Evolutionary conservation across 2,113 vertebrate genomes (phyloP), one percentile per base, ranked within the genome.

Genomic region (Tragelaphus strepsiceros): DNA sequence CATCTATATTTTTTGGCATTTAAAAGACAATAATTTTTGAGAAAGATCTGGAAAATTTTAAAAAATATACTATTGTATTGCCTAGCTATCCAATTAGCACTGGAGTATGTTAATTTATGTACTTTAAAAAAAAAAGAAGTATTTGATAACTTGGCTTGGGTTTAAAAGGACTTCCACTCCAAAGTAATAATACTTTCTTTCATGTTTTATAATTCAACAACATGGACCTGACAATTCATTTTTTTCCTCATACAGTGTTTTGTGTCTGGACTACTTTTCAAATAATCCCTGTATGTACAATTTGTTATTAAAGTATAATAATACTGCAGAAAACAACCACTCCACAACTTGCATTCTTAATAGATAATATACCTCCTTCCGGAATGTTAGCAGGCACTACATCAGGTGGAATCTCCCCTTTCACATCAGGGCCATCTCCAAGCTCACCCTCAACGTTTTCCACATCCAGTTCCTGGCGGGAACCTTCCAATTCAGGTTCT

Each of bases 181-280:
- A 87, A 89, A 95, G 59, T 64, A 90, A 83, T 96, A 82, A 89
- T n/a, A 49, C 30, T 86, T 87, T 8, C 35, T 86, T 87, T 8
- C 53, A 77, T 83, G 49, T 93, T 96, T 97, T 61, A 49, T 51
- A 87, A 90, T 85, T 95, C 81, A 87, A 86, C 67, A 86, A 62
- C 15, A 83, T 30, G 51, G 28, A 24, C 96, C 39, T 83, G 61
- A 59, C 17, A 56, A 85, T 80, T 74, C 1, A 43, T 74, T 88
- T 30, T 91, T n/a, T 67, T 28, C 71, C 90, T 62, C 77, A 93
- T 83, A 49, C 53, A 95, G 28, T 54, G 77, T 78, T 67, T 93
- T 11, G n/a, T 53, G 5, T 61, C 53, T 81, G 19, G 61, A 81
- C 43, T 89, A 89, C 77, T 80, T 94, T 96, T 89, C 58, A 91